Conservation (phyloP, 2,113 vertebrate species). For the Erinaceus europaeus region DNA sequence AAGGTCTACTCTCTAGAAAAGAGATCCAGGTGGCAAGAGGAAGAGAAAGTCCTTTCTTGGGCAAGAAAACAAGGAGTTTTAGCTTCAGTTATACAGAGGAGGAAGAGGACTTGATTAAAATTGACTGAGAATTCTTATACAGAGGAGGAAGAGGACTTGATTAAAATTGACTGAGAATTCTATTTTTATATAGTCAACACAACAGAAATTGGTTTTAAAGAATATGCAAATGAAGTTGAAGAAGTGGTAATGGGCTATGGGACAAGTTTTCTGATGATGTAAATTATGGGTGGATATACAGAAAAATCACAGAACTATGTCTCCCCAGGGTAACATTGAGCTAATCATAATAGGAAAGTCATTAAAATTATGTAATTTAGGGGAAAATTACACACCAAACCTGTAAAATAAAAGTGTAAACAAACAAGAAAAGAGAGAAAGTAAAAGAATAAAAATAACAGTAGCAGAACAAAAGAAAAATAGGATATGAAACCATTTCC, state of each 20-base stretch:
- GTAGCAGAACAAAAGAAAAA: neutral
- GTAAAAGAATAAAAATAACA: neutral
- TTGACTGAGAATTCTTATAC: neutral
- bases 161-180: neutral
- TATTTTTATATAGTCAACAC: neutral
- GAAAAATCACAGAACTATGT: neutral
- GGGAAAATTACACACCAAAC: constrained; percentile 6
- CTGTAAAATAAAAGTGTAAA: constrained; percentile 15
- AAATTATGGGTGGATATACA: neutral
- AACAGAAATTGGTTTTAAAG: neutral
- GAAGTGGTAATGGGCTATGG: neutral
- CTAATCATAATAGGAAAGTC: neutral
- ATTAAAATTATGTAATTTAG: constrained; percentile 12
- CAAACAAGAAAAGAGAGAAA: neutral
- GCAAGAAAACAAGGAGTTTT: neutral
- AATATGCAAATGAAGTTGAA: neutral
- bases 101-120: neutral
- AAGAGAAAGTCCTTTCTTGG: neutral
- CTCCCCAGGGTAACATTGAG: neutral
- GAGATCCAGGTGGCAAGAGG: neutral
- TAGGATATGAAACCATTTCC: neutral
- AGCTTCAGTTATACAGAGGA: neutral
- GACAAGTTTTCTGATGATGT: neutral
- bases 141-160: neutral
- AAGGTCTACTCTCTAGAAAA: neutral